These are phyloP conservation scores for Latheticus oryzae DNA, from an alignment of 2,888 invertebrate genomes.

Conservation along the genomic window DNA sequence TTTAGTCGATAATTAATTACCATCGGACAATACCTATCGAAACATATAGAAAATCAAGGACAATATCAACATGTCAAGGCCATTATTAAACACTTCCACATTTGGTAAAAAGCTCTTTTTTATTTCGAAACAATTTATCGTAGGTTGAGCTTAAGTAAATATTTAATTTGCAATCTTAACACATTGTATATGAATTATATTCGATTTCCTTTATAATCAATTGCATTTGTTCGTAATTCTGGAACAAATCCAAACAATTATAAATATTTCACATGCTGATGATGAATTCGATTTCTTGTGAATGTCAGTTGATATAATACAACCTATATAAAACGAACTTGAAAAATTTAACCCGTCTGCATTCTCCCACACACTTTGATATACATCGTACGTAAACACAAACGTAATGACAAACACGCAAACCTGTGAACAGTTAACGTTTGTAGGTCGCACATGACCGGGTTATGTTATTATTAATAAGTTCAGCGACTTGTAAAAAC, in stretches of 20 bases:
- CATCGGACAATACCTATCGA: background rate
- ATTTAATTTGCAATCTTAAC: slow-evolving; percentile 2
- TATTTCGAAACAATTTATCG: background rate
- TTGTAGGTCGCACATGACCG: slow-evolving; percentile 35
- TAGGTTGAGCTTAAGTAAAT: background rate
- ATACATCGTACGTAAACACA: slow-evolving; percentile 18
- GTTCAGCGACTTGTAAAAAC: slow-evolving; percentile 18
- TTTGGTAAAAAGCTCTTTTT: background rate
- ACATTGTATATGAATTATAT: slow-evolving; percentile 1
- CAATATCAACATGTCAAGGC: slow-evolving; percentile 5
- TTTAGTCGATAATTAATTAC: slow-evolving; percentile 2
- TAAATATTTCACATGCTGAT: slow-evolving; percentile 16
- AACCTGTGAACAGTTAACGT: slow-evolving; percentile 33
- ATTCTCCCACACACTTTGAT: slow-evolving; percentile 24
- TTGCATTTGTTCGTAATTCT: slow-evolving; percentile 1
- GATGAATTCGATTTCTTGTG: slow-evolving; percentile 18
- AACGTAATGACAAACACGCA: slow-evolving; percentile 22
- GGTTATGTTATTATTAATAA: slow-evolving; percentile 19
- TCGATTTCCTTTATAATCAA: too few relatives aligned
- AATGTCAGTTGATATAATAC: slow-evolving; percentile 11
- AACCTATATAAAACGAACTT: slow-evolving; percentile 23
- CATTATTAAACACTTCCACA: slow-evolving; percentile 8
- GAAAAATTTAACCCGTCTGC: slow-evolving; percentile 35
- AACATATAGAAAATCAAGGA: slow-evolving; percentile 18
- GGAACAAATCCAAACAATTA: slow-evolving; percentile 15